Evolutionary conservation across 1,140 invertebrate genomes (phyloP), one percentile per base, ranked within the genome.

Genomic region (Papilio polyxenes): DNA sequence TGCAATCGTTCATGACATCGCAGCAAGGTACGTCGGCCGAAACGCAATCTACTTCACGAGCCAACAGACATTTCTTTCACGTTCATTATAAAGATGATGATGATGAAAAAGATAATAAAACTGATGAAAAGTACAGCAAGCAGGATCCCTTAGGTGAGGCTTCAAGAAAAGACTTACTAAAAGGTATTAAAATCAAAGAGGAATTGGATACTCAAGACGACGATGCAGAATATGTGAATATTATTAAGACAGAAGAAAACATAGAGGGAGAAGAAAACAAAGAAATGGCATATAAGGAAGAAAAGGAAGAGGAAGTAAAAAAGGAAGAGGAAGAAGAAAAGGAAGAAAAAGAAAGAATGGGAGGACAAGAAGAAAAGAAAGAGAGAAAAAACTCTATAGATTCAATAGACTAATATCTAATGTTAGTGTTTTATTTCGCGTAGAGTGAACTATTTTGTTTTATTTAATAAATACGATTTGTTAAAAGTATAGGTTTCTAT

Each of bases 31-130:
- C 13, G 5, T 37, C 40, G 13, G 11, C 44, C 15, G 62, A 75
- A 44, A 15, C 75, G 9, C 31, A 78, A 40, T 69, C 77, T 44
- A 75, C 31, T 59, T 56, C 79, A 15, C 78, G 78, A 0, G 23
- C 17, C 7, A 82, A 74, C 80, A 75, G 65, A 51, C 82, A 75
- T 13, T 65, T 65, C 2, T 80, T 83, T 7, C 82, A 59, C 51
- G 82, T 87, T 2, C 83, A 81, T 49, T 86, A 86, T 59, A 53
- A 86, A 69, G 82, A 86, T 17, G 82, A 84, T 10, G 62, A 81
- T 1, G 59, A 62, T 49, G 72, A 80, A 75, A 59, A 78, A 37
- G 76, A 17, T 20, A 9, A 17, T 59, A 59, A 76, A 15, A 20
- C 13, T 5, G 69, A 17, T 62, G 53, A 72, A 72, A 23, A 37